Percentiles rank a stretch among this genome's conserved stretches.
Evolutionary conservation across 2,113 vertebrate genomes (phyloP).

Genomic region (Pelmatolapia mariae): DNA sequence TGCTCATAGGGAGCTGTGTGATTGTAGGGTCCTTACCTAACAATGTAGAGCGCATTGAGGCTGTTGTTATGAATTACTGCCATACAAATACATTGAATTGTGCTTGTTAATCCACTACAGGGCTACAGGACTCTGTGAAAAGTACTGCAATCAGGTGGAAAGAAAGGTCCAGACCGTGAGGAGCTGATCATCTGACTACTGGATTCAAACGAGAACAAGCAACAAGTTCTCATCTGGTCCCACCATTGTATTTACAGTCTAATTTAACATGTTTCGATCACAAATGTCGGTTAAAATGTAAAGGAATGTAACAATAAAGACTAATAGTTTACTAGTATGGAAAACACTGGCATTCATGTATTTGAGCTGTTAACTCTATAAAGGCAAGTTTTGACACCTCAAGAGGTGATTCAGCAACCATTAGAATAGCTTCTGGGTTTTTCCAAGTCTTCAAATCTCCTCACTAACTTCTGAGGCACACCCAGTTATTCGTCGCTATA

Average conservation of each 20-base stretch:
- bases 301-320: background rate
- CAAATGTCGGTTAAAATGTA: background rate
- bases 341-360: background rate
- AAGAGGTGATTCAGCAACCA: background rate
- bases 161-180: slow-evolving; percentile 43
- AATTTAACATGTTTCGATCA: background rate
- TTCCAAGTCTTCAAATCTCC: background rate
- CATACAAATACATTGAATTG: background rate
- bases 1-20: background rate
- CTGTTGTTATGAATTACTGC: background rate
- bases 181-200: background rate
- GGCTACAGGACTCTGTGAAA: slow-evolving; percentile 79
- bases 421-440: background rate
- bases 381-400: background rate
- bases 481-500: background rate
- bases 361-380: background rate
- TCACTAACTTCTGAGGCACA: background rate
- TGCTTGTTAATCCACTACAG: slow-evolving; percentile 39
- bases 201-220: background rate
- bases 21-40: background rate
- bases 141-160: slow-evolving; percentile 80
- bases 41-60: background rate
- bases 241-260: background rate
- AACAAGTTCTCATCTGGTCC: background rate
- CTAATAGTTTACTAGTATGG: background rate